These are phyloP conservation scores for Coendou prehensilis DNA, from an alignment of 2,797 vertebrate species.

Conservation along the genomic window DNA sequence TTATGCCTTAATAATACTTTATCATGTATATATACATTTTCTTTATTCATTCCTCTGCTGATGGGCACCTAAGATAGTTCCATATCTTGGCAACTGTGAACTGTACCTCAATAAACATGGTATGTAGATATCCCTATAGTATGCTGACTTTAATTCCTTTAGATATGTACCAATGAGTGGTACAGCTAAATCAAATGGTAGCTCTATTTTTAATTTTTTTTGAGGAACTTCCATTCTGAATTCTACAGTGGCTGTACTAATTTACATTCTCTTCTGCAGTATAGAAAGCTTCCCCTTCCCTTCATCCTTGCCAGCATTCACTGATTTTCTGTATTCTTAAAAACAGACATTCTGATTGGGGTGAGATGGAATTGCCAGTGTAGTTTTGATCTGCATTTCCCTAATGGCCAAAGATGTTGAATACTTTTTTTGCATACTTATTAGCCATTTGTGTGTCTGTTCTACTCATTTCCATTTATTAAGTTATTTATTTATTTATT, in stretches of 20 bases:
- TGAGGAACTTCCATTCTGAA: not conserved
- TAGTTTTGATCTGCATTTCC: not conserved
- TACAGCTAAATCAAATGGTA: not conserved
- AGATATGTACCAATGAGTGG: not conserved
- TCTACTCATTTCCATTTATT: not conserved
- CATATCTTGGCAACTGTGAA: not conserved
- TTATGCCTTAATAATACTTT: not conserved
- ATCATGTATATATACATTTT: not conserved
- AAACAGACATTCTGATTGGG: not conserved
- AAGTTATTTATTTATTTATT: not conserved
- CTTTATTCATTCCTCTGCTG: not conserved
- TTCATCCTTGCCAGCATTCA: not conserved
- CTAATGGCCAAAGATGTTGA: not conserved
- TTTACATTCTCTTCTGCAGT: not conserved
- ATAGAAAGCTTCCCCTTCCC: not conserved
- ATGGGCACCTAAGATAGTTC: not conserved
- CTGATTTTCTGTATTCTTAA: not conserved
- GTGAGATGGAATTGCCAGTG: not conserved
- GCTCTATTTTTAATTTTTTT: not conserved
- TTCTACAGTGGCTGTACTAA: not conserved
- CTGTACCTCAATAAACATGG: not conserved
- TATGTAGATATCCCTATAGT: not conserved
- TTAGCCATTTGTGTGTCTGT: not conserved
- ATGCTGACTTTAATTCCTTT: not conserved
- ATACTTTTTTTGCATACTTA: not conserved